Conservation (phyloP, 1,140 invertebrate species). For the Homalodisca vitripennis region DNA sequence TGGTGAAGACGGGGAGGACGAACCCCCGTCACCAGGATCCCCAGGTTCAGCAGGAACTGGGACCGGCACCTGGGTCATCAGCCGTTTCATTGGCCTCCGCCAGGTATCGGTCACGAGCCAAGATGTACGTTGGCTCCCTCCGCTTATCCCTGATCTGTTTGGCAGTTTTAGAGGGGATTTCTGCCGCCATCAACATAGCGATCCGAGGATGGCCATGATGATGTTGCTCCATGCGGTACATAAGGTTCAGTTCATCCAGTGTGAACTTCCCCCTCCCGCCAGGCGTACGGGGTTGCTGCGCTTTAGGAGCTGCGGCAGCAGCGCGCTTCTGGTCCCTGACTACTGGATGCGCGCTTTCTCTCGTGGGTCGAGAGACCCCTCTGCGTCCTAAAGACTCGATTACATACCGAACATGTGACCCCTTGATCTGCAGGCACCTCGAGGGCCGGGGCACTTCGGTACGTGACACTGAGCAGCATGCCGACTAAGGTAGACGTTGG, state of each 20-base stretch:
- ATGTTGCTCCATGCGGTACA: neutral
- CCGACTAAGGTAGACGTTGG: too few species aligned
- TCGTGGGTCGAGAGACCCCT: neutral
- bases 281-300: too few species aligned
- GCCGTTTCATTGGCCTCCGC: too few species aligned
- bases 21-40: too few species aligned
- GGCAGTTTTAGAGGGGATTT: neutral
- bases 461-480: too few species aligned
- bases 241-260: neutral
- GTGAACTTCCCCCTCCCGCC: too few species aligned
- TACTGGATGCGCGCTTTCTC: neutral
- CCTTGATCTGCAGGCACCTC: neutral
- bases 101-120: neutral
- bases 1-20: neutral
- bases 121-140: neutral
- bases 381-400: neutral
- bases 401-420: neutral
- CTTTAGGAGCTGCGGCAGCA: too few species aligned
- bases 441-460: slow-evolving; percentile 1
- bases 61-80: neutral
- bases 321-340: neutral
- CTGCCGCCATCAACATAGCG: too few species aligned
- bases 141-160: slow-evolving; percentile 8
- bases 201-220: too few species aligned
- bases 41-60: neutral